Evolutionary conservation across 30 jellyfish, hydroid and myxozoan species (phyloP), one percentile per base, ranked within the genome.

Genomic region (Hydra vulgaris): DNA sequence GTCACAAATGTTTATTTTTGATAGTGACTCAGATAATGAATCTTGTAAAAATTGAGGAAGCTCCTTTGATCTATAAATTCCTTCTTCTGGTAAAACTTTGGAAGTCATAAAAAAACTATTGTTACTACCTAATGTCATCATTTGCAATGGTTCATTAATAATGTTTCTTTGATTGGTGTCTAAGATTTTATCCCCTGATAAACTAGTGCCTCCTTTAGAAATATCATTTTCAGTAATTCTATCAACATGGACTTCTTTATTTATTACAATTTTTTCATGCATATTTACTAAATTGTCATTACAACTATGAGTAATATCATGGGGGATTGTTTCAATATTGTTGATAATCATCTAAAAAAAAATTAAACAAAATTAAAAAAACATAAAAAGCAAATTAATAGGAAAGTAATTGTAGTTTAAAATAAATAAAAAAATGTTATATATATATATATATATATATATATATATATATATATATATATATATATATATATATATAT

Each of bases 111-210:
- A 78, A 25, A 78, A 23, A 54, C 26, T 61, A 61, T 78, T 78
- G 69, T 78, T 78, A 78, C 85, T 26, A 19, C 85, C 85, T 17
- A 78, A 55, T 20, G 85, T 53, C 55, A 78, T 78, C 85, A 78
- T 78, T 40, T 40, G 61, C 12, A 40, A 40, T 3, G 61, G 61
- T 40, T 40, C 61, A 40, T 12, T 40, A 40, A 3, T 40, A 40
- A 40, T 12, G 12, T 40, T 40, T 5, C 12, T 12, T 40, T 3
- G 12, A 40, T 3, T 12, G 12, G 5, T 40, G 12, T 40, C 61
- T 40, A 5, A 3, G 12, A 40, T 40, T 40, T 40, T 40, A 40
- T 40, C 61, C 5, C 12, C 12, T 5, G 61, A 12, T 40, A 40
- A 3, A 40, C 8, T 12, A 40, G 61, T 40, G 61, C 61, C 61